phyloP scores from a whole-genome alignment of 2,888 invertebrate genomes.

The Melipona beecheii region DNA sequence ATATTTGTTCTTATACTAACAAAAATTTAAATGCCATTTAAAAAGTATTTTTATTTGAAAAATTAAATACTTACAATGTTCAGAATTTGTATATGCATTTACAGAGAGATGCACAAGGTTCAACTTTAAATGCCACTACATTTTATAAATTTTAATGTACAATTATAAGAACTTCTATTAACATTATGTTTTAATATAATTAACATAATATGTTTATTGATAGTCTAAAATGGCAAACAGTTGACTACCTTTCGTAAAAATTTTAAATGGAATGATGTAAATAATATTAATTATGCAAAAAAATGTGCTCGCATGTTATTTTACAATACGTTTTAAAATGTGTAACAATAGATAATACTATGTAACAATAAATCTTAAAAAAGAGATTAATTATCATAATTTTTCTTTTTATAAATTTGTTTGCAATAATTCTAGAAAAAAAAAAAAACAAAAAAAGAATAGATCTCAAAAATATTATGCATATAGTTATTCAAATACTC shows the following conservation, averaged over 20 bases:
- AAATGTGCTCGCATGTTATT: neutral
- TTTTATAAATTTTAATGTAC: constrained; percentile 4
- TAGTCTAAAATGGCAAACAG: constrained; percentile 20
- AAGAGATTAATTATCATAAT: constrained; percentile 2
- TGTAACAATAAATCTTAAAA: constrained; percentile 33
- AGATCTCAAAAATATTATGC: constrained; percentile 3
- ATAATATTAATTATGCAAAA: constrained; percentile 7
- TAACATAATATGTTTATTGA: neutral
- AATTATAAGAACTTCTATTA: constrained; percentile 5
- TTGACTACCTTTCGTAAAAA: constrained; percentile 1
- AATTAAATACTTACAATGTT: constrained; percentile 18
- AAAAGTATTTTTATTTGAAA: constrained; percentile 28
- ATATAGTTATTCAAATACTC: constrained; percentile 9
- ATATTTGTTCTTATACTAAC: neutral
- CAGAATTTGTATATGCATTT: constrained; percentile 10
- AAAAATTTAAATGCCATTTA: neutral
- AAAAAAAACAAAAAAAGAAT: neutral
- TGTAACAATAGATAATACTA: constrained; percentile 12
- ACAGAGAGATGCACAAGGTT: constrained; percentile 18
- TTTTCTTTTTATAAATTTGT: constrained; percentile 11
- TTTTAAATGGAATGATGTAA: constrained; percentile 32
- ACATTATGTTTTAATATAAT: constrained; percentile 3
- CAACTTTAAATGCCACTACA: neutral
- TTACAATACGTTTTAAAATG: constrained; percentile 11
- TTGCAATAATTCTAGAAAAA: constrained; percentile 2